Evolutionary conservation across 92 coral and sea anemone genomes (phyloP).

Genomic region (Muricea muricata): DNA sequence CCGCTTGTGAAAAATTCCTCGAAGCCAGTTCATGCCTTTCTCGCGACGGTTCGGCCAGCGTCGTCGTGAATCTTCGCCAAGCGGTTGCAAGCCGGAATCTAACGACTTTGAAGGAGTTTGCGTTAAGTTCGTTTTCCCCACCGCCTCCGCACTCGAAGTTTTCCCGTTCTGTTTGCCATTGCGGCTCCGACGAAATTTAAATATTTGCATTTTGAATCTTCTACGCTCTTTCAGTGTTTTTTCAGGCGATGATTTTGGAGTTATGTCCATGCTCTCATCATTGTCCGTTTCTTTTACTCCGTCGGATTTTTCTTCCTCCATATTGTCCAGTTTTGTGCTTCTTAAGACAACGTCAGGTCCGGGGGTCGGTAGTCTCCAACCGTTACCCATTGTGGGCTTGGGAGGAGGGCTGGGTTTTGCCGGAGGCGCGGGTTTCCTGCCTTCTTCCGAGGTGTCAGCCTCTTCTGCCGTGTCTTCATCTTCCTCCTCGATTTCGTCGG

Average conservation of each 20-base stretch:
- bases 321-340: slow-evolving; percentile 3
- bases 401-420: neutral
- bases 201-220: slow-evolving; percentile 19
- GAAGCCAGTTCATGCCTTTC: slow-evolving; percentile 19
- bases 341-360: slow-evolving; percentile 2
- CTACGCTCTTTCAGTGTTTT: neutral
- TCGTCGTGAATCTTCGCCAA: slow-evolving; percentile 22
- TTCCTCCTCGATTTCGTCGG: slow-evolving; percentile 32
- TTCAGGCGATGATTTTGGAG: slow-evolving; percentile 1
- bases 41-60: slow-evolving; percentile 17
- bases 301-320: neutral
- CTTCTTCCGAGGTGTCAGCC: slow-evolving; percentile 3
- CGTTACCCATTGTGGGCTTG: neutral
- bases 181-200: slow-evolving; percentile 30
- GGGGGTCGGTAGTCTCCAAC: slow-evolving; percentile 24
- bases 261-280: neutral
- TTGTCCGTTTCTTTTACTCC: neutral
- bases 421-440: slow-evolving; percentile 14
- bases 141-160: neutral
- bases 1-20: slow-evolving; percentile 26
- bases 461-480: slow-evolving; percentile 30
- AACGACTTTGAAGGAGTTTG: neutral
- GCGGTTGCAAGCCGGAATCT: slow-evolving; percentile 39
- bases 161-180: neutral
- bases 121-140: slow-evolving; percentile 8